Conservation (phyloP, 2,888 invertebrate genomes). For the Caenorhabditis auriculariae region DNA sequence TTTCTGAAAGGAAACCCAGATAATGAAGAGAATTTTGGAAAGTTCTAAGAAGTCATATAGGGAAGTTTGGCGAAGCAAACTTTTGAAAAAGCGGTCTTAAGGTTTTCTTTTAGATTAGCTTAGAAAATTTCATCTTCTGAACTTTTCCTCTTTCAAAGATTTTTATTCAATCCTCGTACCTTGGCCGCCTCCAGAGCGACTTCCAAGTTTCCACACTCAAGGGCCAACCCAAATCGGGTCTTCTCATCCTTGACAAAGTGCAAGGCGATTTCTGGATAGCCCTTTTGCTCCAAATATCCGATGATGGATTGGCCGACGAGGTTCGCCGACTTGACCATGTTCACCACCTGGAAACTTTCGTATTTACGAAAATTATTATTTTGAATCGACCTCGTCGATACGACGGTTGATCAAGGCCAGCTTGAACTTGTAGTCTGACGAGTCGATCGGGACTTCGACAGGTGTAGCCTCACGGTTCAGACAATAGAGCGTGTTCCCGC, state of each 20-base stretch:
- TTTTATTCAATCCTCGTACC: constrained; percentile 37
- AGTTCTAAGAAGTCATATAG: neutral
- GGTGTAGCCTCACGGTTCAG: constrained; percentile 54
- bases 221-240: constrained; percentile 84
- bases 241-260: constrained; percentile 99
- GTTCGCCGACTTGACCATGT: constrained; percentile 87
- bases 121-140: too few species aligned
- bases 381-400: constrained; percentile 78
- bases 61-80: neutral
- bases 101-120: too few species aligned
- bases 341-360: constrained; percentile 70
- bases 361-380: too few species aligned
- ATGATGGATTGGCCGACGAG: constrained; percentile 98
- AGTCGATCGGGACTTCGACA: constrained; percentile 79
- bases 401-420: constrained; percentile 91
- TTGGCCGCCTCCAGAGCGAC: constrained; percentile 92
- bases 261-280: constrained; percentile 96
- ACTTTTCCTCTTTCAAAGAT: too few species aligned
- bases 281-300: constrained; percentile 93
- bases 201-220: constrained; percentile 98
- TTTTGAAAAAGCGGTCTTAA: too few species aligned
- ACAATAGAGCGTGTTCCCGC: constrained; percentile 67
- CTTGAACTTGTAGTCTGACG: constrained; percentile 97
- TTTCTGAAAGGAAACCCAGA: constrained; percentile 64
- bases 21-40: neutral